A percentile compares a stretch with the other conserved stretches of the same genome.
Evolutionary conservation across 2,888 invertebrate species (phyloP).

Genomic region (Brenthis ino): DNA sequence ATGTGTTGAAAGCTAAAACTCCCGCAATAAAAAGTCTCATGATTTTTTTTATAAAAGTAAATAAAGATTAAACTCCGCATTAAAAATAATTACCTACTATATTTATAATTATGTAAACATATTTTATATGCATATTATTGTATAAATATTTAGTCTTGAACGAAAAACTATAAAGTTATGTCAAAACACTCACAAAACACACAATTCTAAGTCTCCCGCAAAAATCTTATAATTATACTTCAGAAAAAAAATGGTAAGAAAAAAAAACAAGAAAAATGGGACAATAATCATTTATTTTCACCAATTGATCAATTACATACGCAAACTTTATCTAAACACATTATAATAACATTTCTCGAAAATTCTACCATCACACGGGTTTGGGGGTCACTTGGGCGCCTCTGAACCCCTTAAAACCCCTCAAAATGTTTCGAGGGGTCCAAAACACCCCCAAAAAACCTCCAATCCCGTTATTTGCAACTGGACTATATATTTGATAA

Average conservation of each 20-base stretch:
- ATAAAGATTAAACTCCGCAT: too few species aligned
- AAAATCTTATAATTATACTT: too few species aligned
- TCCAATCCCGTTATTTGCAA: conserved; percentile 8
- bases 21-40: too few species aligned
- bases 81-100: too few species aligned
- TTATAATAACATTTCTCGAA: conserved; percentile 40
- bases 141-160: too few species aligned
- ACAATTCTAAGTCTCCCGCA: too few species aligned
- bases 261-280: conserved; percentile 41
- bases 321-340: conserved; percentile 48
- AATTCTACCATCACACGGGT: conserved; percentile 33
- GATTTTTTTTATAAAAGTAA: too few species aligned
- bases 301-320: conserved; percentile 49
- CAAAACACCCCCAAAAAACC: neutral
- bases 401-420: neutral
- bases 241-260: neutral
- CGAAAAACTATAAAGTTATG: too few species aligned
- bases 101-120: too few species aligned
- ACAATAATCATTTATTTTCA: conserved; percentile 52
- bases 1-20: too few species aligned
- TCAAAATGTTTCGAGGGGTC: neutral
- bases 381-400: neutral
- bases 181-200: too few species aligned
- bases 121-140: too few species aligned
- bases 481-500: conserved; percentile 37